Conservation (phyloP, 37 sponge, comb jelly and placozoan species). For the Eunapius fragilis region DNA sequence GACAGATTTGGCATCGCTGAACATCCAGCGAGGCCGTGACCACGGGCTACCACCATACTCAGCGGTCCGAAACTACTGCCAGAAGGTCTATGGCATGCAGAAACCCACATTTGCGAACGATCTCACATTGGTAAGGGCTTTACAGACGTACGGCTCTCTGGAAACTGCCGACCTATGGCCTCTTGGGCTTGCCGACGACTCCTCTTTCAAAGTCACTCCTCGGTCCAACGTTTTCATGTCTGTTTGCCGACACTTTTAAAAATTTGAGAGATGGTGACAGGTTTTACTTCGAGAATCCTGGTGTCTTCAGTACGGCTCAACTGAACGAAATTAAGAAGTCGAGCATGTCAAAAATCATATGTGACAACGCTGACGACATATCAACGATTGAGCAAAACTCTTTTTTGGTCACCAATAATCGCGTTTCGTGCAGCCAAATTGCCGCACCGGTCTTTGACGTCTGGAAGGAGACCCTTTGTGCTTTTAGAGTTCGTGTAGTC, state of each 20-base stretch:
- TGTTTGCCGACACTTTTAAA: conserved; percentile 83
- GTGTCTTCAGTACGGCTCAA: conserved; percentile 77
- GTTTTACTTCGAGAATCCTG: conserved; percentile 76
- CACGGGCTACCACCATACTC: conserved; percentile 86
- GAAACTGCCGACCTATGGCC: conserved; percentile 74
- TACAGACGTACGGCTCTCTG: not conserved
- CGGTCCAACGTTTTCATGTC: conserved; percentile 84
- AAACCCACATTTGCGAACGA: not conserved
- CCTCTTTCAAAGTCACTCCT: conserved; percentile 48
- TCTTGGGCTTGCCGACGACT: conserved; percentile 83
- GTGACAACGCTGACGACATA: conserved; percentile 89
- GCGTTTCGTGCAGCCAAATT: no score
- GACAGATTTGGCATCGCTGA: conserved; percentile 83
- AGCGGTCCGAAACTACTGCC: conserved; percentile 56
- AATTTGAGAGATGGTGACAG: conserved; percentile 81
- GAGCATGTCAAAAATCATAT: conserved; percentile 74
- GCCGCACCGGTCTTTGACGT: no score
- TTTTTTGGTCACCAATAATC: conserved; percentile 2
- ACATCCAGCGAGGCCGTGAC: conserved; percentile 92
- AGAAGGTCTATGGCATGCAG: not conserved
- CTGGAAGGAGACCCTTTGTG: no score
- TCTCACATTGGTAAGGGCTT: not conserved
- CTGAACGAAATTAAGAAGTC: conserved; percentile 76
- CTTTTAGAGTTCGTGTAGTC: no score
- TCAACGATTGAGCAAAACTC: conserved; percentile 53